phyloP scores from a whole-genome alignment of 2,888 invertebrate species.

The Ophraella communa region DNA sequence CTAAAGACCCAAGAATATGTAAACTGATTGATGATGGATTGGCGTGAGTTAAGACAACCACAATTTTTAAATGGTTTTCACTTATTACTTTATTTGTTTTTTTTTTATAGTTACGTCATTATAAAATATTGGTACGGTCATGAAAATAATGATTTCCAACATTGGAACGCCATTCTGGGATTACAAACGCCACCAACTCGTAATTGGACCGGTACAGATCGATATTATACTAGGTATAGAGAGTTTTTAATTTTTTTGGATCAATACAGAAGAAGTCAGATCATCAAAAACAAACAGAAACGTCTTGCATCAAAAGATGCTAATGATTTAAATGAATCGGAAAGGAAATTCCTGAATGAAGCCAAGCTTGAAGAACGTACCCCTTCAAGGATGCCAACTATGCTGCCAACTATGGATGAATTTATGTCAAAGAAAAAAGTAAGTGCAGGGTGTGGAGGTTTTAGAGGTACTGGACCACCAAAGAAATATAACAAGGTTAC shows the following conservation, averaged over 20 bases:
- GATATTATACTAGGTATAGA: constrained; percentile 74
- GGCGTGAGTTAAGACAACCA: constrained; percentile 66
- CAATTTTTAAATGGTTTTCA: background rate
- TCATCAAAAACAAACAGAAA: constrained; percentile 47
- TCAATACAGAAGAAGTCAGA: constrained; percentile 64
- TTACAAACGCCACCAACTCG: constrained; percentile 74
- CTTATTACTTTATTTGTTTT: too few species aligned
- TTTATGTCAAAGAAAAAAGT: constrained; percentile 61
- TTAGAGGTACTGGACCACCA: too few species aligned
- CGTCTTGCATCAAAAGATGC: constrained; percentile 2
- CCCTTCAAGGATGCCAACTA: too few species aligned
- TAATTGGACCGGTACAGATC: constrained; percentile 73
- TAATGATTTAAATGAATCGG: too few species aligned
- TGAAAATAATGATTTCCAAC: constrained; percentile 74
- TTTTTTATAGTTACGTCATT: constrained; percentile 71
- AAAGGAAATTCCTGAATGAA: too few species aligned
- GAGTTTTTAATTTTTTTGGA: constrained; percentile 73
- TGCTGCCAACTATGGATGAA: constrained; percentile 64
- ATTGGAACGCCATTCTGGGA: constrained; percentile 74
- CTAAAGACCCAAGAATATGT: constrained; percentile 71
- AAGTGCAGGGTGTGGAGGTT: constrained; percentile 49
- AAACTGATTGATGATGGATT: constrained; percentile 82
- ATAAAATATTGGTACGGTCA: constrained; percentile 79
- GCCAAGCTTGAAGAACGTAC: too few species aligned
- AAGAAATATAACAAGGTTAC: constrained; percentile 46